Conservation (phyloP, 2,888 invertebrate species). For the Noctua pronuba region DNA sequence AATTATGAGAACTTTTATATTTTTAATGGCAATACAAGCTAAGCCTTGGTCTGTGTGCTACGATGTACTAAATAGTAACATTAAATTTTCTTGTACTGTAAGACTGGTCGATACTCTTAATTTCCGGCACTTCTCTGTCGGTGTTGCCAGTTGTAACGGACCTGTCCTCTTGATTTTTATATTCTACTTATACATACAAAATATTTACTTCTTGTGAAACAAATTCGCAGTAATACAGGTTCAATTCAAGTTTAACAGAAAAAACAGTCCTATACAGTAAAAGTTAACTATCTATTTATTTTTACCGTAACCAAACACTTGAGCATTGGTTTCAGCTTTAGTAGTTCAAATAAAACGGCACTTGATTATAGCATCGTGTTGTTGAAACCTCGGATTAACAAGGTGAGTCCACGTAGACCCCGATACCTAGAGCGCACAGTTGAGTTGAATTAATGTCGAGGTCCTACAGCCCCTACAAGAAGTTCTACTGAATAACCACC, state of each 20-base stretch:
- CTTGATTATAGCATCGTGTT: not conserved
- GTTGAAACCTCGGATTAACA: not conserved
- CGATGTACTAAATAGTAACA: not conserved
- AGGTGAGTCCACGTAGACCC: not conserved
- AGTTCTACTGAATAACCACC: not conserved
- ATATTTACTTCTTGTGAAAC: not conserved
- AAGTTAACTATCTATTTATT: not conserved
- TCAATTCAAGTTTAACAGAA: constrained; percentile 1
- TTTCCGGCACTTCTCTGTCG: constrained; percentile 1
- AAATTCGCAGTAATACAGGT: not conserved
- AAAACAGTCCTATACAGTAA: not conserved
- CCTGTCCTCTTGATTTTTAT: not conserved
- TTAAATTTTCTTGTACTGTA: constrained; percentile 8
- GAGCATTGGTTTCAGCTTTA: constrained; percentile 8
- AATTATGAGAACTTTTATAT: not conserved
- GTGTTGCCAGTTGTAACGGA: constrained; percentile 13
- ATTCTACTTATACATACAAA: not conserved
- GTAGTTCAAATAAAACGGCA: not conserved
- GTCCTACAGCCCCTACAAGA: not conserved
- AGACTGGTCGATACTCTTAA: constrained; percentile 5
- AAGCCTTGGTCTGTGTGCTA: no score
- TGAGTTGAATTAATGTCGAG: not conserved
- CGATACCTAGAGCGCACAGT: not conserved
- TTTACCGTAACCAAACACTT: not conserved
- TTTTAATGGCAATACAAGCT: not conserved